These are phyloP conservation scores for Recurvirostra avosetta DNA, from an alignment of 2,113 vertebrate genomes.

Conservation along the genomic window DNA sequence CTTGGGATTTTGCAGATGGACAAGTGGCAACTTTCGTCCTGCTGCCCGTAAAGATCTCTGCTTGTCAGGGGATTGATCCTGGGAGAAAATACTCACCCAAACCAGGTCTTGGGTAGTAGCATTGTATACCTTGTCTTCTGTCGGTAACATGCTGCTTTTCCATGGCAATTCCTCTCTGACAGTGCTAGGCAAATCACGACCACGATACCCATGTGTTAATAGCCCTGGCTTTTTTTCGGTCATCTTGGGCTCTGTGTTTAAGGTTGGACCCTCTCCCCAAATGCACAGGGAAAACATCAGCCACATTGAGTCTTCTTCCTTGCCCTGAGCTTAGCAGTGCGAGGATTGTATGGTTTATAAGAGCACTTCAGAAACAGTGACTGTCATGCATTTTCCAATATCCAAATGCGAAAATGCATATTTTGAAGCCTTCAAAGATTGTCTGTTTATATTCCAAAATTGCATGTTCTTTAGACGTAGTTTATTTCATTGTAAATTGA, in stretches of 20 bases:
- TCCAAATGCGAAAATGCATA: background rate
- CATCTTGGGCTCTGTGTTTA: background rate
- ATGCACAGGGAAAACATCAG: background rate
- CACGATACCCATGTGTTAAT: accelerated
- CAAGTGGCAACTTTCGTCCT: background rate
- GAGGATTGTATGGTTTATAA: background rate
- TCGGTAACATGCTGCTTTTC: background rate
- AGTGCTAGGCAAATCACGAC: background rate
- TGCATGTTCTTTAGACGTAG: background rate
- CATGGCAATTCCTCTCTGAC: background rate
- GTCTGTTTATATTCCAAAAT: background rate
- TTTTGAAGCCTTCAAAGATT: background rate
- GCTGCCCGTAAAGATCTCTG: background rate
- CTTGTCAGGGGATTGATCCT: background rate
- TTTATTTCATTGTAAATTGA: background rate
- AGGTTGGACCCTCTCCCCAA: background rate
- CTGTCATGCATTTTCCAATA: accelerated
- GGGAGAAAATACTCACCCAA: background rate
- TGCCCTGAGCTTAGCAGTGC: background rate
- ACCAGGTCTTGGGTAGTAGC: background rate
- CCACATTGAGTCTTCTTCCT: background rate
- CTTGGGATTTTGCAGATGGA: background rate
- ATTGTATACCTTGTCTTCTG: background rate
- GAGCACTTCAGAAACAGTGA: background rate
- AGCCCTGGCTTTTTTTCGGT: background rate